Evolutionary conservation across 2,888 invertebrate species (phyloP), one percentile per base, ranked within the genome.

Genomic region (Drosophila leonis): DNA sequence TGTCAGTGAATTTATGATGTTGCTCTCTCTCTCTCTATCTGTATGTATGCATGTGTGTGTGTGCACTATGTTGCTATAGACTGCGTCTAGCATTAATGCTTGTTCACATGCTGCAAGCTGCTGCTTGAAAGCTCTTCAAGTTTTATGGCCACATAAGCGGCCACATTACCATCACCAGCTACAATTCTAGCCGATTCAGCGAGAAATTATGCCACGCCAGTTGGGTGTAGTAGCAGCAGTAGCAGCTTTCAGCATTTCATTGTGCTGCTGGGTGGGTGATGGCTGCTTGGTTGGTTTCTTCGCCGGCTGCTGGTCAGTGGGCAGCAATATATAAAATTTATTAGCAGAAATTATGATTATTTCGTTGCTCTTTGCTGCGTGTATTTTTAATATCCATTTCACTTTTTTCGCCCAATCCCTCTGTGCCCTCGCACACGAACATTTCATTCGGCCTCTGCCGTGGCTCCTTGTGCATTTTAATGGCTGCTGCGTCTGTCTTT

Each of bases 331-430:
- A 88, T 88, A 81, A 88, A 90, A 87, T 87, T 90, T 87, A 87
- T 87, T 87, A 87, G 90, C 86, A 80, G 87, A 90, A 90, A 87
- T 87, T 90, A 86, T 90, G 87, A 86, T 86, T 86, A 83, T 86
- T 90, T 88, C 83, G 86, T 71, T 83, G 83, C 85, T 77, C 83
- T 90, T 80, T 83, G 83, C 90, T 78, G 77, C 83, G 80, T 80
- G 75, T 83, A 80, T 75, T 84, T 89, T 84, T 84, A 89, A 83
- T 83, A 89, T 87, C 88, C 83, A 87, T 87, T 87, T 82, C 83
- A 64, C 69, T 72, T 69, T 64, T 57, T 51, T 39, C 52, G 13
- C 55, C 52, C 24, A 20, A 37, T 31, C 35, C 46, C 35, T 2
- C 15, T 18, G 41, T 35, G 33, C 31, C 41, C 42, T 7, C 27